Base-by-base conservation (phyloP, 2,888 invertebrate genomes). In the Embidobia sp. region DNA sequence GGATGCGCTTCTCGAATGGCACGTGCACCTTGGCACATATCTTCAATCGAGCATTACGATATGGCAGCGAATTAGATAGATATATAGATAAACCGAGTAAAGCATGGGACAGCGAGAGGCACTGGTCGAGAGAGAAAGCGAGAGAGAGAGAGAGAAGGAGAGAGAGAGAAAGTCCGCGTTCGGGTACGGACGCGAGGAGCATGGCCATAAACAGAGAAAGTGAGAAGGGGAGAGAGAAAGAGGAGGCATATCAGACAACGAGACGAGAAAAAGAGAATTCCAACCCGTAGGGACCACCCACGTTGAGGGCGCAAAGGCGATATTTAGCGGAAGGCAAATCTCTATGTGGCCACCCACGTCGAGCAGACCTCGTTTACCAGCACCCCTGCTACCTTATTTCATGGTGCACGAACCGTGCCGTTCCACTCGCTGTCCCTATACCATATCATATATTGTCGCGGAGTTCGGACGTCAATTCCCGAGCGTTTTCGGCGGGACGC, bases 281-380 rank as follows among this genome's bases (percentile, higher is more conserved):
- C 78, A 63, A 74, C 67, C 64, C 61, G 67, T 55, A 61, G 55
- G 53, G 88, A 83, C 88, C 88, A 88, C 88, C 88, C 88, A 88
- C 86, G 86, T 85, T 80, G 87, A 85, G 85, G 86, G 87, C 87
- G 86, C 86, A 85, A 86, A 88, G 88, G 85, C 87, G 87, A 88
- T 88, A 88, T 88, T 88, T 88, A 88, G 88, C 88, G 87, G 86
- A 87, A 88, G 87, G 88, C 87, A 87, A 87, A 87, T 88, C 88
- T 86, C 86, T 83, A 81, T 79, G 72, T 82, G 88, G 84, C 88
- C 88, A 88, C 88, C 88, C 88, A 88, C 88, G 84, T 86, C 69
- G 86, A 81, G 55, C 59, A 80, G 77, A 80, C 79, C 83, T 81
- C 80, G 73, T 78, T 83, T 83, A 81, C 81, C 80, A 79, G 77